Conservation (phyloP, 2,113 vertebrate genomes). For the Crotophaga sulcirostris region DNA sequence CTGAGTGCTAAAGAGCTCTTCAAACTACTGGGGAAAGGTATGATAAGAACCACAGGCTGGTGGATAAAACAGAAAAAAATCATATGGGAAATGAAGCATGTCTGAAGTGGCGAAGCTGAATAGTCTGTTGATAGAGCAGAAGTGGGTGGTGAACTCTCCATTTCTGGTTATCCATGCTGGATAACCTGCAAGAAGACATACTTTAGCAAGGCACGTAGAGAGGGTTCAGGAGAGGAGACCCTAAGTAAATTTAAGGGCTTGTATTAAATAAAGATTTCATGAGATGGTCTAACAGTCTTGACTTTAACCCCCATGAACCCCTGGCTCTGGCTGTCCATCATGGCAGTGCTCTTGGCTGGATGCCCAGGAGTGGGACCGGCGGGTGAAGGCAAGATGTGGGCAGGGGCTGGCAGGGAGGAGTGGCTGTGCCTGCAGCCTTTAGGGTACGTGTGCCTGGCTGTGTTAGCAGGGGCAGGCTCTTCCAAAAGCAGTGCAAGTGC, state of each 20-base stretch:
- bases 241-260: not conserved
- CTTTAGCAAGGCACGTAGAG: not conserved
- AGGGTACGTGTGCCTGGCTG: fast-evolving
- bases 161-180: not conserved
- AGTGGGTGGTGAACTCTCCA: not conserved
- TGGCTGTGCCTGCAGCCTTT: fast-evolving
- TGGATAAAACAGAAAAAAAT: not conserved
- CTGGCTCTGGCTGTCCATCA: not conserved
- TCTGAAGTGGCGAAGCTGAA: fast-evolving
- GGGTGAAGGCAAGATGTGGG: fast-evolving
- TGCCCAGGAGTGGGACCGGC: fast-evolving
- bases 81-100: not conserved
- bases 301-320: not conserved
- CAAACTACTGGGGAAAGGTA: not conserved
- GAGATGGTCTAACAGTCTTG: not conserved
- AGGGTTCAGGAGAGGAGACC: not conserved
- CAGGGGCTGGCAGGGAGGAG: not conserved
- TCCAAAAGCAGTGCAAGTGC: fast-evolving
- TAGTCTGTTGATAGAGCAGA: not conserved
- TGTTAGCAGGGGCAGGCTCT: not conserved
- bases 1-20: not conserved
- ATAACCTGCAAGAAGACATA: not conserved
- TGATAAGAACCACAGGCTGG: not conserved
- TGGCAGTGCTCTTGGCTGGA: not conserved
- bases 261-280: not conserved